phyloP scores from a whole-genome alignment of 64 coral and sea anemone species.

The Acropora tenuis region DNA sequence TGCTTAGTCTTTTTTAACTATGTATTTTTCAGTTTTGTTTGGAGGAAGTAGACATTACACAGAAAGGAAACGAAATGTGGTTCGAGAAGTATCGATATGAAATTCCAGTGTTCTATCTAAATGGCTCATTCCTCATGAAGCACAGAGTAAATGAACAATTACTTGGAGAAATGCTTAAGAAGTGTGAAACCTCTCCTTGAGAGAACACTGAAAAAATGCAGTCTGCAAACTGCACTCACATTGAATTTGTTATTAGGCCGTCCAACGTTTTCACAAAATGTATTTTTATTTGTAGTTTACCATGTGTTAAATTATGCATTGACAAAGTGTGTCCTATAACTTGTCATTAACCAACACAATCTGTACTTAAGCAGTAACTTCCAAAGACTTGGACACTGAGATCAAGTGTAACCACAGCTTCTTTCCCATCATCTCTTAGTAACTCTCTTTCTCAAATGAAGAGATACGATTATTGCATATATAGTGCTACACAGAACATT shows the following conservation, averaged over 20 bases:
- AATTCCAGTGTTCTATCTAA: conserved; percentile 97
- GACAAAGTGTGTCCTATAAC: no score
- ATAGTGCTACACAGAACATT: no score
- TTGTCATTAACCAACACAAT: no score
- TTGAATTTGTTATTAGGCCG: background rate
- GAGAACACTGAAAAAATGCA: background rate
- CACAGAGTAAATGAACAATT: conserved; percentile 83
- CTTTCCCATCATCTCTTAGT: no score
- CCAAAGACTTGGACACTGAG: no score
- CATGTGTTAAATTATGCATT: no score
- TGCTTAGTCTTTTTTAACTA: background rate
- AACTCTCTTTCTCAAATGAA: no score
- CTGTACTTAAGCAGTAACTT: no score
- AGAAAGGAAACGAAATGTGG: conserved; percentile 81
- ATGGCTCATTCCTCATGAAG: conserved; percentile 88
- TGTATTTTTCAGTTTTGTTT: conserved; percentile 74
- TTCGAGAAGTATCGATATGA: conserved; percentile 92
- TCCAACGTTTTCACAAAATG: no score
- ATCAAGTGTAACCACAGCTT: no score
- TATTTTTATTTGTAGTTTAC: no score
- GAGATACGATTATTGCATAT: no score
- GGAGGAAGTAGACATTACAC: conserved; percentile 91
- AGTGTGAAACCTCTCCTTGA: conserved; percentile 10
- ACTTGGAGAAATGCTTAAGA: conserved; percentile 62
- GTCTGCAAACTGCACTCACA: background rate